These are phyloP conservation scores for Nothobranchius kuhntae DNA, from an alignment of 2,113 vertebrate species.

Conservation along the genomic window DNA sequence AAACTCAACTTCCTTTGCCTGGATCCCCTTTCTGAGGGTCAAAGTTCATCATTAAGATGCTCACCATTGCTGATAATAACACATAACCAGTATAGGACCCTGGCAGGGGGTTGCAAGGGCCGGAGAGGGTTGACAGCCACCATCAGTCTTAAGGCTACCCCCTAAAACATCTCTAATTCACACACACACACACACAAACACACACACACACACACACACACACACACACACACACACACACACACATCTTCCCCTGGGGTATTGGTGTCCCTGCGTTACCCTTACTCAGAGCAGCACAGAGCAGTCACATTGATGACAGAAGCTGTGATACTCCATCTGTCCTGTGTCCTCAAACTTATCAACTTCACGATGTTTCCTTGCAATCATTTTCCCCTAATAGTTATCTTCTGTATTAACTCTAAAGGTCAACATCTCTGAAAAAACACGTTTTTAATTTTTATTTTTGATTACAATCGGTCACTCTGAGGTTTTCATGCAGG, in stretches of 20 bases:
- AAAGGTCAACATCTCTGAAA: no score
- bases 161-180: conserved; percentile 17
- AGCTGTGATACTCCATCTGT: conserved; percentile 8
- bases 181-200: conserved; percentile 20
- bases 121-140: conserved; percentile 53
- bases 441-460: no score
- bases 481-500: no score
- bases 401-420: no score
- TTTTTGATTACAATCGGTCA: no score
- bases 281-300: conserved; percentile 46
- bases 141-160: conserved; percentile 62
- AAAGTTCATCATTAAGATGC: conserved; percentile 67
- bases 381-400: not conserved
- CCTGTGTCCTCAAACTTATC: not conserved
- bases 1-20: conserved; percentile 71
- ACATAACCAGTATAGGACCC: conserved; percentile 31
- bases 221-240: conserved; percentile 13
- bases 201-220: conserved; percentile 11
- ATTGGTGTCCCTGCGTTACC: conserved; percentile 58
- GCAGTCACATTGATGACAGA: conserved; percentile 60
- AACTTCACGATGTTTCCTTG: not conserved
- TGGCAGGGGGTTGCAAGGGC: conserved; percentile 44
- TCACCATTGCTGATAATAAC: conserved; percentile 56
- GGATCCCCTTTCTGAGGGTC: conserved; percentile 64
- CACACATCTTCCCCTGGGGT: conserved; percentile 38